Conservation (phyloP, 2,888 invertebrate species). For the Crossocerus cetratus region DNA sequence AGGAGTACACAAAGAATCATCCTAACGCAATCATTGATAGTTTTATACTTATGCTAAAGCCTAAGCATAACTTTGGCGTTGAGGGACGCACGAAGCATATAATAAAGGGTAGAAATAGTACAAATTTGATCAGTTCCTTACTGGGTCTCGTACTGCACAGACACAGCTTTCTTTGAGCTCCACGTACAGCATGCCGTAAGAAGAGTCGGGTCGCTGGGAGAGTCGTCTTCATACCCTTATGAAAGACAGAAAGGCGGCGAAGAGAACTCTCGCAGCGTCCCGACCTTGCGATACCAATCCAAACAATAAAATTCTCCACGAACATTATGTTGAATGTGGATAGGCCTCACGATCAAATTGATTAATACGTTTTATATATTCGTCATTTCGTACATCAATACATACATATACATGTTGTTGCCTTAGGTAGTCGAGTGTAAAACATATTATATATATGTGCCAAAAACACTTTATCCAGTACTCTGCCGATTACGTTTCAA, state of each 20-base stretch:
- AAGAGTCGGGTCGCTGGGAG: too few relatives aligned
- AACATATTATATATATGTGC: conserved; percentile 31
- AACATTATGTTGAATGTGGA: conserved; percentile 46
- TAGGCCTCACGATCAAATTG: conserved; percentile 58
- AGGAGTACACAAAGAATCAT: conserved; percentile 32
- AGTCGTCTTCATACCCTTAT: conserved; percentile 15
- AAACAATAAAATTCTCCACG: conserved; percentile 38
- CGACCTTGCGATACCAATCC: conserved; percentile 50
- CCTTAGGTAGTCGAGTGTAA: conserved; percentile 58
- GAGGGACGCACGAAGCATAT: background rate
- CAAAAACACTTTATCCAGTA: conserved; percentile 30
- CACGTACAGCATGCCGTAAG: conserved; percentile 11
- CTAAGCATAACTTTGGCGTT: too few relatives aligned
- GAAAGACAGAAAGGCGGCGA: conserved; percentile 13
- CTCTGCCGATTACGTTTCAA: conserved; percentile 39
- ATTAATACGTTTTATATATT: conserved; percentile 64
- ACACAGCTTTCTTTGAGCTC: too few relatives aligned
- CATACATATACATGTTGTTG: conserved; percentile 66
- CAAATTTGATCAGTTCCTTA: conserved; percentile 23
- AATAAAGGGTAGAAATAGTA: conserved; percentile 28
- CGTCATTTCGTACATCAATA: conserved; percentile 67
- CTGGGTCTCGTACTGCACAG: too few relatives aligned
- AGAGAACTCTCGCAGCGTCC: conserved; percentile 36
- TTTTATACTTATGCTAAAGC: conserved; percentile 7
- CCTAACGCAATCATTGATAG: conserved; percentile 8